Base-by-base conservation (phyloP, 2,113 vertebrate genomes). In the Coptodon bakossiorum region DNA sequence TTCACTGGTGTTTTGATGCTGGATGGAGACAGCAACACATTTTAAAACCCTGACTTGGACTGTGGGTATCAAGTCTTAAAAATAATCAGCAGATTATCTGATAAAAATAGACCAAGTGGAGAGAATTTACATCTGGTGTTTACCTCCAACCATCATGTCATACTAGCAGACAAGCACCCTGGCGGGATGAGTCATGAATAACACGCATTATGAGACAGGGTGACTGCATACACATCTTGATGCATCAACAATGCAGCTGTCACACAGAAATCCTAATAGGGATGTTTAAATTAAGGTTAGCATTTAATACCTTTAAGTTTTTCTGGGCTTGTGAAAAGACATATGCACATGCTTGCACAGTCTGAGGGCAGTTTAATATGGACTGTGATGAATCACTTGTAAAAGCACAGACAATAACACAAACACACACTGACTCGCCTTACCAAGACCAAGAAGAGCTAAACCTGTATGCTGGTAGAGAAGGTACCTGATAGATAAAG, bases 301-400 rank as follows among this genome's bases (percentile, higher is more conserved):
- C 13, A 19, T 29, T 6, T 40, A 38, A 31, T 29, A 36, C 8
- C 48, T 13, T 61, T 6, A 11, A 11, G 6, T 38, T 82, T 52
- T 57, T 17, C 36, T 56, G 16, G 2, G 16, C 2, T 68, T 68
- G 36, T 48, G 34, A 66, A 85, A 79, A 31, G 5, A 83, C 10
- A 17, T 38, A 68, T 27, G 27, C 29, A n/a, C 17, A 16, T 73
- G 78, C 34, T 36, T 83, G 57, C 68, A 61, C 24, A 63, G 63
- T 38, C 31, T 63, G 54, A n/a, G 80, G 53, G 3, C 59, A 83
- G 83, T 45, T 38, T 61, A 50, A 81, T 80, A 36, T 27, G 54
- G 16, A 54, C 16, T 84, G 36, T 6, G 6, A 86, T 92, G 43
- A 93, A 56, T 91, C 84, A 91, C 80, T 83, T 88, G 43, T 52